Percentiles rank a stretch among this genome's conserved stretches.
Evolutionary conservation across 2,797 vertebrate species (phyloP).

Genomic region (Characodon lateralis): DNA sequence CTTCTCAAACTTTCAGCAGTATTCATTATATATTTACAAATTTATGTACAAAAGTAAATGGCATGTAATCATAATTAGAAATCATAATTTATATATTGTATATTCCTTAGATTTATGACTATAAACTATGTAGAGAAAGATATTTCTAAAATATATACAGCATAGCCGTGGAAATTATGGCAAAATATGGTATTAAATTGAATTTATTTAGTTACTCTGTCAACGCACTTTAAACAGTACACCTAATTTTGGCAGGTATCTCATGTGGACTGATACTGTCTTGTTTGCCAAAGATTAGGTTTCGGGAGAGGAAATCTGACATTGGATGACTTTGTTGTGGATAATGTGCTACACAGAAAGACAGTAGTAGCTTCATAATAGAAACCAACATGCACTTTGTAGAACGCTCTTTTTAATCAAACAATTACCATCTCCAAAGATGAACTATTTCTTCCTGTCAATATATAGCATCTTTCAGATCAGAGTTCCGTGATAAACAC

Average conservation of each 20-base stretch:
- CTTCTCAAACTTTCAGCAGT: slow-evolving; percentile 37
- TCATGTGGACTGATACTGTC: slow-evolving; percentile 57
- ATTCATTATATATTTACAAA: slow-evolving; percentile 62
- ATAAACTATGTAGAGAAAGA: slow-evolving; percentile 65
- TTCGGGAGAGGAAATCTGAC: slow-evolving; percentile 24
- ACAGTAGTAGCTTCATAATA: slow-evolving; percentile 25
- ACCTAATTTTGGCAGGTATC: slow-evolving; percentile 58
- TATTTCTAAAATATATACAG: slow-evolving; percentile 35
- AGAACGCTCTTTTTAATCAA: slow-evolving; percentile 44
- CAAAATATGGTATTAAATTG: slow-evolving; percentile 57
- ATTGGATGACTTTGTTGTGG: slow-evolving; percentile 29
- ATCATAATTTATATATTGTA: slow-evolving; percentile 51
- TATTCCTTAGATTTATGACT: slow-evolving; percentile 65
- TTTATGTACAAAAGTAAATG: slow-evolving; percentile 57
- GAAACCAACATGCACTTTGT: slow-evolving; percentile 57
- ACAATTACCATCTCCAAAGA: slow-evolving; percentile 58
- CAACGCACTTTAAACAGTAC: slow-evolving; percentile 77
- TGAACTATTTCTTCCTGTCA: slow-evolving; percentile 30
- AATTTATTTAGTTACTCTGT: slow-evolving; percentile 69
- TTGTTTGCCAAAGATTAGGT: slow-evolving; percentile 77
- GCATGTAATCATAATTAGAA: slow-evolving; percentile 62
- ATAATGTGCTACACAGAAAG: slow-evolving; percentile 28
- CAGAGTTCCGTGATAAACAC: background rate
- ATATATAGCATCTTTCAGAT: slow-evolving; percentile 12
- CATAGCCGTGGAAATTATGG: slow-evolving; percentile 54